Base-by-base conservation (phyloP, 1,140 invertebrate species). In the Drosophila leontia region DNA sequence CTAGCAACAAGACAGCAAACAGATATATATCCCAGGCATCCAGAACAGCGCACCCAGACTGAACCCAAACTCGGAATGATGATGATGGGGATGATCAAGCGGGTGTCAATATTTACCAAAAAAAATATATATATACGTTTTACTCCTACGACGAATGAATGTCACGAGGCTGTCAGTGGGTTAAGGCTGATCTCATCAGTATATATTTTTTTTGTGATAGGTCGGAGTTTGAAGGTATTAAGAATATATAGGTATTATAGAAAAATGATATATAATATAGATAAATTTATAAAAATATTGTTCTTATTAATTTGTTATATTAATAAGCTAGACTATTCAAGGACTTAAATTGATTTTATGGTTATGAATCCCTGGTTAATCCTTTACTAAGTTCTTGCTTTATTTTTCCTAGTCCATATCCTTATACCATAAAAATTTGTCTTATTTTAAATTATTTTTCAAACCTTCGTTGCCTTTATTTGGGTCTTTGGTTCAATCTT, bases 51-150 rank as follows among this genome's bases (percentile, higher is more conserved):
- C 19, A 59, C 15, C 34, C 42, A 32, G 59, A 17, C 13, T 56
- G 45, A 53, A 45, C 41, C 50, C 29, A 45, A 45, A 45, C 41
- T 57, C 57, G 48, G 32, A 41, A 57, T 35, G 59, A 51, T 39
- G 29, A 68, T 34, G 12, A 23, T 47, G 32, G 32, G 7, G 34
- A 41, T 55, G 42, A 65, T 63, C 45, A 32, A 19, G 32, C n/a
- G 8, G 13, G 26, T 37, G 62, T 63, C 53, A 80, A 80, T 80
- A 69, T 80, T 80, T 80, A 34, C 29, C 55, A 17, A 34, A 59
- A 56, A 59, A 56, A 19, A 9, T n/a, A n/a, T n/a, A n/a, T n/a
- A 26, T 29, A 44, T n/a, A 50, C 26, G 5, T 29, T 9, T 26
- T 13, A 47, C 17, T 6, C 35, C 78, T 59, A 80, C 58, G 17